Base-by-base conservation (phyloP, 1,140 invertebrate genomes). In the Semibalanus balanoides region DNA sequence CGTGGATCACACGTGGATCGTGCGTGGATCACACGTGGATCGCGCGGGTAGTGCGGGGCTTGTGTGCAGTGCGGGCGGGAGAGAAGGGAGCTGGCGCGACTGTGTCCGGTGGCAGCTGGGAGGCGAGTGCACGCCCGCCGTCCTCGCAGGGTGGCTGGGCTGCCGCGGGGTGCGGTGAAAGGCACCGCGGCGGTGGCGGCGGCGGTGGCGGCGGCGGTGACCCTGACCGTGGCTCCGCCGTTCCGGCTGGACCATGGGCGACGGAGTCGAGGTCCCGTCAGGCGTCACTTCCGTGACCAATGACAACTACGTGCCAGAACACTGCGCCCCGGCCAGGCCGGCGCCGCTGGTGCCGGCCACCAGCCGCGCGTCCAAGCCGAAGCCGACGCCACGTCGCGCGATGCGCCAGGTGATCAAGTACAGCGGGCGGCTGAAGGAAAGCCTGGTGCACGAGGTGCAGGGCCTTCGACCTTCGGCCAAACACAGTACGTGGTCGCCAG, bases 391-490 rank as follows among this genome's bases (percentile, higher is more conserved):
- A 19, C 51, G 51, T 19, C 51, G 51, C 11, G 51, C 51, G 7
- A 22, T 64, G 51, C 51, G 51, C 22, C 51, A 64, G 51, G 51
- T 31, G 73, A 74, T 74, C 31, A 31, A 74, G 22, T 74, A 22
- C 31, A 74, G 35, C 35, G 31, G 35, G 7, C 9, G 22, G 14
- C 73, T 74, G 73, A 74, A 74, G 51, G 51, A 64, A 25, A 64
- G 11, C 9, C 28, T 76, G 31, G 29, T n/a, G 5, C 75, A 30
- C 31, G 30, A 31, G 35, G 30, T 40, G 30, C 74, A 35, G 40
- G 71, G 27, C 7, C 35, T 69, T 3, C 77, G 77, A 0, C 77
- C 75, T 11, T 64, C 77, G n/a, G 11, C 76, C 19, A 27, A 19
- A 28, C 51, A 64, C 51, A 64, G 51, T 64, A 64, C 51, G 51